Conservation (phyloP, 2,113 vertebrate species). For the Halichoerus grypus region DNA sequence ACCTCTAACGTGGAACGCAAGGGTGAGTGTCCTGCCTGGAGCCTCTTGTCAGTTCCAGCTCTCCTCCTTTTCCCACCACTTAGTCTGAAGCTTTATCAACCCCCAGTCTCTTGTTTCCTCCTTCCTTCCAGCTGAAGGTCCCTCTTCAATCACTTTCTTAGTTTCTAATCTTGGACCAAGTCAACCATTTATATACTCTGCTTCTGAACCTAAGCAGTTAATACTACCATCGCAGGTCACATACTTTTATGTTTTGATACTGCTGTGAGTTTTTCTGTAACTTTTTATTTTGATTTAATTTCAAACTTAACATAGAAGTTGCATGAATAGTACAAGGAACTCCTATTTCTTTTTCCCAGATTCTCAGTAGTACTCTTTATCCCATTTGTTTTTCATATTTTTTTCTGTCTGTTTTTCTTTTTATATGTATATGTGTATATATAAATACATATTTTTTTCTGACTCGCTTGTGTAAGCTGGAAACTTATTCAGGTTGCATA, state of each 20-base stretch:
- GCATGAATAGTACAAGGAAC: not conserved
- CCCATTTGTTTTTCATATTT: not conserved
- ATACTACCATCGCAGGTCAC: not conserved
- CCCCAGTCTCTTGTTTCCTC: not conserved
- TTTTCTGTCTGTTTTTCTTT: not conserved
- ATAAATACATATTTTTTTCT: not conserved
- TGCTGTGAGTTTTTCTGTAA: not conserved
- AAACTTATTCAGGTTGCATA: not conserved
- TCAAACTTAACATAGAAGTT: not conserved
- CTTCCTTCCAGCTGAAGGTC: not conserved
- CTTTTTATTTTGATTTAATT: constrained; percentile 9
- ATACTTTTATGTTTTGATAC: not conserved
- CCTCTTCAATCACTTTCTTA: not conserved
- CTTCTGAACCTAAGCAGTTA: not conserved
- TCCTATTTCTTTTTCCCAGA: not conserved
- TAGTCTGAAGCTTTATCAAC: not conserved
- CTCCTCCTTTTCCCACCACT: not conserved
- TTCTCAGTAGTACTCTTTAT: not conserved
- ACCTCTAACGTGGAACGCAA: not conserved
- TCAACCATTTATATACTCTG: not conserved
- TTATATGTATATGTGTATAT: not conserved
- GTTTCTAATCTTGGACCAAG: not conserved
- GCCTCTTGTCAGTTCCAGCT: not conserved
- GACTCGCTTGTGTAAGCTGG: not conserved
- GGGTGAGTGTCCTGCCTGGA: not conserved